phyloP scores from a whole-genome alignment of 2,888 invertebrate genomes.

The Nephrotoma appendiculata region DNA sequence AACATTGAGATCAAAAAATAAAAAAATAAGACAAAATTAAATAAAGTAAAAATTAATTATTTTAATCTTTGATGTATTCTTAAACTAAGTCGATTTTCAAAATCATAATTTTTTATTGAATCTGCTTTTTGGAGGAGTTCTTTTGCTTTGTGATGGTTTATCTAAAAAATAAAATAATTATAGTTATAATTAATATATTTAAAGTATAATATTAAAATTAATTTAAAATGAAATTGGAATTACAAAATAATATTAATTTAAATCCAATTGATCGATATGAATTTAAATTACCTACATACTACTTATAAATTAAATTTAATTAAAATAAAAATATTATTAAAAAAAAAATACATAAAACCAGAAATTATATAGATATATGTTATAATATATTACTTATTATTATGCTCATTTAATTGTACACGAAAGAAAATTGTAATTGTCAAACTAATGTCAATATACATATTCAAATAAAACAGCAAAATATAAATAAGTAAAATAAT shows the following conservation, averaged over 20 bases:
- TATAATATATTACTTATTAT: neutral
- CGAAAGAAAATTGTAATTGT: neutral
- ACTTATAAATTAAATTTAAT: neutral
- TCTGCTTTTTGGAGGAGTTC: conserved; percentile 34
- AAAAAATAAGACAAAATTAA: neutral
- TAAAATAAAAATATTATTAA: neutral
- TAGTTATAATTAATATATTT: neutral
- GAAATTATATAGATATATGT: neutral
- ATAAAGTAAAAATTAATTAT: conserved; percentile 2
- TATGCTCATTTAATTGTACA: neutral
- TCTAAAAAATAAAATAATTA: neutral
- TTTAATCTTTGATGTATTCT: conserved; percentile 42
- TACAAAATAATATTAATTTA: neutral
- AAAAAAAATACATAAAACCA: neutral
- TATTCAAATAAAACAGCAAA: neutral
- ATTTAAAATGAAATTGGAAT: neutral
- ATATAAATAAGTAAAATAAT: neutral
- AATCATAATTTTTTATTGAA: conserved; percentile 48
- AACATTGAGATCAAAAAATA: neutral
- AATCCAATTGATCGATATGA: neutral
- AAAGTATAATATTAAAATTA: neutral
- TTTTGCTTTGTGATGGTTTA: conserved; percentile 26
- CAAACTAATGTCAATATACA: neutral
- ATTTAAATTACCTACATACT: neutral
- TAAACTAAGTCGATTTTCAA: conserved; percentile 47